These are phyloP conservation scores for Berghia stephanieae DNA, from an alignment of 1,140 invertebrate species.

Conservation along the genomic window DNA sequence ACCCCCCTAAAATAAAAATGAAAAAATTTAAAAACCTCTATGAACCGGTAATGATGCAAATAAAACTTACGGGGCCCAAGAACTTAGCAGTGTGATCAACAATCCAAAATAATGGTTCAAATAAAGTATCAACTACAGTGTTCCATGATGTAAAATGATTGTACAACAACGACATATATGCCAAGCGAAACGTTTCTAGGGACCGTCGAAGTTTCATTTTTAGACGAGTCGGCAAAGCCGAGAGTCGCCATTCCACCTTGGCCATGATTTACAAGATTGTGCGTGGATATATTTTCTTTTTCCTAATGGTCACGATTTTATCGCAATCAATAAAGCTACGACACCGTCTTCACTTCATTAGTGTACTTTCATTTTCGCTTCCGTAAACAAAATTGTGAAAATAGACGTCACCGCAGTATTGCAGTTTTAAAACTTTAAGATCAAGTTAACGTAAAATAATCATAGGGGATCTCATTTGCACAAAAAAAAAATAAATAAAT, in stretches of 20 bases:
- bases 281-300: not conserved
- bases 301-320: not conserved
- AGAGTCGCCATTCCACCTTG: slow-evolving; percentile 36
- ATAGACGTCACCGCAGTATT: not conserved
- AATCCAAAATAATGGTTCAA: slow-evolving; percentile 95
- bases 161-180: slow-evolving; percentile 53
- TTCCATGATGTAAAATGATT: slow-evolving; percentile 57
- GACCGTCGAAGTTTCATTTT: not conserved
- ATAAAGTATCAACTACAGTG: slow-evolving; percentile 78
- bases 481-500: too few species aligned
- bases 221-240: slow-evolving; percentile 23
- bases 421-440: not conserved
- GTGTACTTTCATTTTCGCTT: not conserved
- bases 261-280: slow-evolving; percentile 18
- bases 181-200: slow-evolving; percentile 25
- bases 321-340: not conserved
- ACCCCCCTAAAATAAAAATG: not conserved
- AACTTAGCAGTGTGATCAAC: slow-evolving; percentile 89
- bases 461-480: too few species aligned
- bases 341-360: too few species aligned
- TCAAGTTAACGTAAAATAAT: too few species aligned
- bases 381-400: not conserved
- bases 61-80: slow-evolving; percentile 82
- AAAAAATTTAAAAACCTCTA: not conserved
- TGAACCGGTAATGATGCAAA: not conserved